These are phyloP conservation scores for Carassius gibelio DNA, from an alignment of 2,113 vertebrate genomes.

Conservation along the genomic window DNA sequence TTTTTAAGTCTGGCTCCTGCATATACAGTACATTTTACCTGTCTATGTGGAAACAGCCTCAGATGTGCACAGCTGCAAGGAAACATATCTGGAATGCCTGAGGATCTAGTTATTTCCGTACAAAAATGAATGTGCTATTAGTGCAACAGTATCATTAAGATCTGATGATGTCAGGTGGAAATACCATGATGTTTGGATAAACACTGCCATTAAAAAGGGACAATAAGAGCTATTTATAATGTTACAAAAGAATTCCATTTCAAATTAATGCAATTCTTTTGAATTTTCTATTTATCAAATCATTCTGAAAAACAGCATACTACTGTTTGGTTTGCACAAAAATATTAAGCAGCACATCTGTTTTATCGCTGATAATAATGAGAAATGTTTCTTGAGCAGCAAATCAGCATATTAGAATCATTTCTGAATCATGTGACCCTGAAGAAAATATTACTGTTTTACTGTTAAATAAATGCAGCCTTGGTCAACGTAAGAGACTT, in stretches of 20 bases:
- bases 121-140: background rate
- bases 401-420: too few species aligned
- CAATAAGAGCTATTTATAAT: background rate
- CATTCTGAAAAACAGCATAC: background rate
- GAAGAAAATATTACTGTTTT: background rate
- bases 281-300: too few species aligned
- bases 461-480: background rate
- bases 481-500: background rate
- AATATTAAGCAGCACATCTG: too few species aligned
- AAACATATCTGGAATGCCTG: background rate
- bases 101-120: background rate
- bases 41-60: background rate
- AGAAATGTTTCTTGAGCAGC: too few species aligned
- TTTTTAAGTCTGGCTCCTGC: background rate
- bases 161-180: background rate
- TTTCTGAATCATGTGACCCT: too few species aligned
- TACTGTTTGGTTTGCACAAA: background rate
- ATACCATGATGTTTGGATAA: background rate
- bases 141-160: background rate
- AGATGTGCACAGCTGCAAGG: background rate
- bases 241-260: too few species aligned
- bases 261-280: too few species aligned
- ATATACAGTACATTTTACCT: background rate
- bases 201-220: background rate
- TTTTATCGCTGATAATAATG: too few species aligned